Percentiles rank a stretch among this genome's conserved stretches.
phyloP scores from a whole-genome alignment of 2,113 vertebrate genomes.

The Polyodon spathula region DNA sequence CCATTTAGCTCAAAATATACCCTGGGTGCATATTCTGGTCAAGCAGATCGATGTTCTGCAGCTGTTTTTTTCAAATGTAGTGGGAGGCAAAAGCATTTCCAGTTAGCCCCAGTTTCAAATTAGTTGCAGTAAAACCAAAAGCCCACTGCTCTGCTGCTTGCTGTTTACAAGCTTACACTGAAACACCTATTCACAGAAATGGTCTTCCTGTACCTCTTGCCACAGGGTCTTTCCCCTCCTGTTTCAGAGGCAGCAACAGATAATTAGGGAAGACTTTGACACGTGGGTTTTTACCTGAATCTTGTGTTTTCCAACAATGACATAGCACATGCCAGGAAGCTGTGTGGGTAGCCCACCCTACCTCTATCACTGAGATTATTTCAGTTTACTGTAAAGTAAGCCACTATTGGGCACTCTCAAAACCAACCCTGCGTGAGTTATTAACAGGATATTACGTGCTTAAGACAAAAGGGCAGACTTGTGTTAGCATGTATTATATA shows the following conservation, averaged over 20 bases:
- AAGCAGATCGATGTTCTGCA: too few relatives aligned
- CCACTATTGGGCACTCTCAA: neutral
- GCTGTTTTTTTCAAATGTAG: too few relatives aligned
- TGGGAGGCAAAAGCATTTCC: too few relatives aligned
- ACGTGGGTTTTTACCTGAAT: conserved; percentile 39
- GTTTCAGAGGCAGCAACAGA: too few relatives aligned
- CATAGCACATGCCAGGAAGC: conserved; percentile 3
- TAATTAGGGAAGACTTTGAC: conserved; percentile 15
- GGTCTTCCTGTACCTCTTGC: neutral
- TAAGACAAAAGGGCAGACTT: too few relatives aligned
- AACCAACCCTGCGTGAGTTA: neutral
- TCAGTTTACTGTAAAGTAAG: neutral
- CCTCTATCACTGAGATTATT: neutral
- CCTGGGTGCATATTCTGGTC: too few relatives aligned
- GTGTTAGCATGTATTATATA: too few relatives aligned
- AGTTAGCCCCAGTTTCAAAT: too few relatives aligned
- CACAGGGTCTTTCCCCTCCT: conserved; percentile 45
- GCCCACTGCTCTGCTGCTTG: too few relatives aligned
- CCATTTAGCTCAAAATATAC: too few relatives aligned
- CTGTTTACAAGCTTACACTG: neutral
- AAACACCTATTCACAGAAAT: neutral
- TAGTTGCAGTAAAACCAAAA: too few relatives aligned
- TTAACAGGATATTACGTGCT: neutral
- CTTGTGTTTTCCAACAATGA: conserved; percentile 12
- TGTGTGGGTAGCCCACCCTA: conserved; percentile 6